phyloP scores from a whole-genome alignment of 2,888 invertebrate species.

The Gnatocerus cornutus region DNA sequence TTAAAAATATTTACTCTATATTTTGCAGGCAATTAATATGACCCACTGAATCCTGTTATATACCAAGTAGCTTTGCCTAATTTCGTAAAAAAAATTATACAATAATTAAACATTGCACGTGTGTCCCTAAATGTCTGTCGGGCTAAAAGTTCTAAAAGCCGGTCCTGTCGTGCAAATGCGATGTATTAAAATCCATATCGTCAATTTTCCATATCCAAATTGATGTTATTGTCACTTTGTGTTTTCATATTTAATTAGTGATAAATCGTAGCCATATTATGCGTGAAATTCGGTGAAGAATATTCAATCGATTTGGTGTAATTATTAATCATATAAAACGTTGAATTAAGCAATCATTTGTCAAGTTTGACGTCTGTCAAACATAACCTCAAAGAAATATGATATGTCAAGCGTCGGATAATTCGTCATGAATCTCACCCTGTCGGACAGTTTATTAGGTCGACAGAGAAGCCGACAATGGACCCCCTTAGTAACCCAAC shows the following conservation, averaged over 20 bases:
- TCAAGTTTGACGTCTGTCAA: conserved; percentile 32
- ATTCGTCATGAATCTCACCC: conserved; percentile 65
- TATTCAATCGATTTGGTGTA: no score
- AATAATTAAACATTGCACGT: neutral
- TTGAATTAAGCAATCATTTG: neutral
- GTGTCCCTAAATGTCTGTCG: no score
- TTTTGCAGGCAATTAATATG: no score
- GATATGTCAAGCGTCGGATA: conserved; percentile 41
- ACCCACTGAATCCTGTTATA: no score
- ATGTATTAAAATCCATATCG: neutral
- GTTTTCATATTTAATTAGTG: conserved; percentile 2
- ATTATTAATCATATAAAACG: no score
- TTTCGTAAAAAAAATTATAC: no score
- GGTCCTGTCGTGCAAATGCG: no score
- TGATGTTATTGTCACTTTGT: neutral
- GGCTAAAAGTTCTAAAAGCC: no score
- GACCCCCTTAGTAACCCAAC: conserved; percentile 88
- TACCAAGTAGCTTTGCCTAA: no score
- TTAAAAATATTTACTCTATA: neutral
- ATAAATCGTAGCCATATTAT: neutral
- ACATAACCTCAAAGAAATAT: conserved; percentile 50
- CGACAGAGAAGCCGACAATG: conserved; percentile 84
- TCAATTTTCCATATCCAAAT: neutral
- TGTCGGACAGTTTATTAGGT: conserved; percentile 72
- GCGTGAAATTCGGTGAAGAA: no score